These are phyloP conservation scores for Bicyclus anynana DNA, from an alignment of 1,140 invertebrate genomes.

Conservation along the genomic window DNA sequence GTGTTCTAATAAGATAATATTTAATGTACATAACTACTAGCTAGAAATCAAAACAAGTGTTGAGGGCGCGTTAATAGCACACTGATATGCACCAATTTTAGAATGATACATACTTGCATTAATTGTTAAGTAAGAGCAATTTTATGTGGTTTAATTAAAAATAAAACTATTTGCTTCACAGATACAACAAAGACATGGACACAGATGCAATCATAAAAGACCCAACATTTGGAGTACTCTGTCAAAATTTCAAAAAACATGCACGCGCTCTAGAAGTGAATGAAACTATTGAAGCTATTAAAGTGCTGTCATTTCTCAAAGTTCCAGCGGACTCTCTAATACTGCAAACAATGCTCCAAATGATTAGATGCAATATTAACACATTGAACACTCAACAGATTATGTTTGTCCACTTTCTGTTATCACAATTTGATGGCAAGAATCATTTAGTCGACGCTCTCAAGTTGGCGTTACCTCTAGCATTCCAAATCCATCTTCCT, in stretches of 20 bases:
- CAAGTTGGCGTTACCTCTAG: constrained; percentile 79
- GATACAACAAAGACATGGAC: constrained; percentile 22
- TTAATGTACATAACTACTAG: too few species aligned
- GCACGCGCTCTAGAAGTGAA: constrained; percentile 71
- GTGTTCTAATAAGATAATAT: too few species aligned
- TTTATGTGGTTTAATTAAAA: too few species aligned
- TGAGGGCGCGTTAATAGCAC: too few species aligned
- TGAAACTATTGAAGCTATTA: constrained; percentile 78
- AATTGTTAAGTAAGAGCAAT: too few species aligned
- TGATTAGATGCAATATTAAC: constrained; percentile 80
- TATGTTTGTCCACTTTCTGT: constrained; percentile 78
- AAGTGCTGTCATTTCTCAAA: constrained; percentile 77
- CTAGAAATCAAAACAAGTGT: too few species aligned
- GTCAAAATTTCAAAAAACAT: constrained; percentile 74
- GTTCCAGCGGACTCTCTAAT: constrained; percentile 77
- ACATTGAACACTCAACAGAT: constrained; percentile 78
- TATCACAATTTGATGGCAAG: constrained; percentile 54
- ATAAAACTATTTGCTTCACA: constrained; percentile 23
- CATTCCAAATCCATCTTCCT: constrained; percentile 79
- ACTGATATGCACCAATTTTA: too few species aligned
- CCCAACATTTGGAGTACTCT: constrained; percentile 52
- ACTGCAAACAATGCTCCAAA: constrained; percentile 79
- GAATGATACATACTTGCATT: too few species aligned
- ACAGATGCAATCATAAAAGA: constrained; percentile 49
- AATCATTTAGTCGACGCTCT: constrained; percentile 80